Evolutionary conservation across 1,140 invertebrate genomes (phyloP).

Genomic region (Solen grandis): DNA sequence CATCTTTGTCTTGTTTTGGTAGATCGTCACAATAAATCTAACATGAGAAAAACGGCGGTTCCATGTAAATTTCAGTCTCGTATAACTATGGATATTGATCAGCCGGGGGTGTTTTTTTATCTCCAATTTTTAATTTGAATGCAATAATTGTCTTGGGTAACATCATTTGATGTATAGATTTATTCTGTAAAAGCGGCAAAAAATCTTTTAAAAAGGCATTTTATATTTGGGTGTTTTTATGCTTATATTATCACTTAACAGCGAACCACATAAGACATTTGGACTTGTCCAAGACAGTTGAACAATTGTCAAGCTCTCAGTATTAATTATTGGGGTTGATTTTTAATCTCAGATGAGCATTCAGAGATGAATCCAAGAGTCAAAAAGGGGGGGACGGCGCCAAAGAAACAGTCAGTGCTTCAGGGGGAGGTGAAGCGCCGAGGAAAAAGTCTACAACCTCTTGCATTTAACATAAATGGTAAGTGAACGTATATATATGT

Average conservation of each 20-base stretch:
- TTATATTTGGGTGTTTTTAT: neutral
- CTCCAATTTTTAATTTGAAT: conserved; percentile 11
- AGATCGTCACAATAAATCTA: neutral
- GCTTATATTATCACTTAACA: neutral
- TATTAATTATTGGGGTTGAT: no score
- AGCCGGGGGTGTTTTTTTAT: conserved; percentile 1
- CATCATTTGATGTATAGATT: conserved; percentile 22
- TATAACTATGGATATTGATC: conserved; percentile 11
- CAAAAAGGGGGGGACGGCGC: neutral
- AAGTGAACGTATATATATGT: conserved; percentile 9
- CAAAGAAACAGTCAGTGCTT: conserved; percentile 6
- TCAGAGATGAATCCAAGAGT: neutral
- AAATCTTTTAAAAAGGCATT: conserved; percentile 10
- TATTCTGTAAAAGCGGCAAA: no score
- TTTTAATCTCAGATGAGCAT: no score
- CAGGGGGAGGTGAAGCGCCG: neutral
- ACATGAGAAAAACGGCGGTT: no score
- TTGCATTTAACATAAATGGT: conserved; percentile 22
- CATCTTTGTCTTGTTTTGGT: neutral
- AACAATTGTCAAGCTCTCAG: conserved; percentile 16
- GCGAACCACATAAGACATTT: conserved; percentile 8
- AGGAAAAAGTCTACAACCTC: no score
- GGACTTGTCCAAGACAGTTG: conserved; percentile 17
- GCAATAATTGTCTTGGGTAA: conserved; percentile 10
- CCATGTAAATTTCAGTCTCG: no score